phyloP scores from a whole-genome alignment of 1,140 invertebrate genomes.

The Pollicipes pollicipes region DNA sequence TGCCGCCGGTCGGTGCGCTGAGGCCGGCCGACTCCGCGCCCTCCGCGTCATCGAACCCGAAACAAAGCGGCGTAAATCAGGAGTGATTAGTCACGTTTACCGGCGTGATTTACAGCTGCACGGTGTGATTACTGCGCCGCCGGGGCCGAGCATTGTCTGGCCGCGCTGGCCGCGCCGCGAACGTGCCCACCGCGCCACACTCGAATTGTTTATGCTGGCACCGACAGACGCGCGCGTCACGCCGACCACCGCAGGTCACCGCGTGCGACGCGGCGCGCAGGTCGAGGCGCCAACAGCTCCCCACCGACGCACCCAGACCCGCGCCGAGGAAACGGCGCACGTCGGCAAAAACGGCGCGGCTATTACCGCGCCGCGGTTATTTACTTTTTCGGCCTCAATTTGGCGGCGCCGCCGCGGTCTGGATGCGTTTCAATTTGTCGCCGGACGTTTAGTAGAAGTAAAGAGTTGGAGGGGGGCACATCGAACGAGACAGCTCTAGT shows the following conservation, averaged over 20 bases:
- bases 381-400: not conserved
- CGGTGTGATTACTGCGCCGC: not conserved
- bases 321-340: not conserved
- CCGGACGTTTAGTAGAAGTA: slow-evolving; percentile 4
- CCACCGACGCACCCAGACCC: not conserved
- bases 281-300: too few relatives aligned
- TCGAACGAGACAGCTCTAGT: slow-evolving; percentile 3
- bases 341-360: not conserved
- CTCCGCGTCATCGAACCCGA: not conserved
- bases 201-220: not conserved
- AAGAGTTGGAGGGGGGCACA: slow-evolving; percentile 8
- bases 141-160: not conserved
- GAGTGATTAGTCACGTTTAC: not conserved
- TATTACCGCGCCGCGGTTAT: not conserved
- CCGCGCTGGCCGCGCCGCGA: not conserved
- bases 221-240: too few relatives aligned
- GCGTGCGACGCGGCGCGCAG: too few relatives aligned
- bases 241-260: too few relatives aligned
- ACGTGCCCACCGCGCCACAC: not conserved
- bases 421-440: slow-evolving; percentile 1
- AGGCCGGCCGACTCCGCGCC: too few relatives aligned
- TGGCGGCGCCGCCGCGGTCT: not conserved
- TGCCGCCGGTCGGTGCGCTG: too few relatives aligned
- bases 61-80: not conserved
- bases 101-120: not conserved